Base-by-base conservation (phyloP, 1,140 invertebrate genomes). In the Saccostrea glomerata region DNA sequence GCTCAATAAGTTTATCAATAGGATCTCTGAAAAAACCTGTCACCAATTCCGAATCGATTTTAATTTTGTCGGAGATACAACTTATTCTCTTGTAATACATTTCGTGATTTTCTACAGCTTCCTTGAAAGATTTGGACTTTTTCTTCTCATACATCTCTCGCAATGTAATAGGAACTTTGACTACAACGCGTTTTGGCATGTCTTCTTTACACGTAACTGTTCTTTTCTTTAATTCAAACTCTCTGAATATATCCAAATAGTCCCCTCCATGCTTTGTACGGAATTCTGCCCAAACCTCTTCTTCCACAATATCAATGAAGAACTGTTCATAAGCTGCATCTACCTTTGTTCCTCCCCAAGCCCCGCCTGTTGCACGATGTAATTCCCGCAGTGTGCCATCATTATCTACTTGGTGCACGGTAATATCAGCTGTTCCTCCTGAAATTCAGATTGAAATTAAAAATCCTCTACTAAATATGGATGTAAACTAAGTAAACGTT, bases 381-480 rank as follows among this genome's bases (percentile, higher is more conserved):
- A 92, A 56, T 77, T 92, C 90, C 25, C 85, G 86, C 30, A 92
- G 47, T n/a, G 83, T 85, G 4, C 87, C 88, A 40, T 85, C 30
- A n/a, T 87, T 82, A 23, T 83, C 47, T 3, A 92, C 89, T 60
- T 92, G 84, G 82, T 92, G 91, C 4, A 91, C 87, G 66, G 90
- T 92, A 3, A 91, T 90, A 40, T 91, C 89, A 54, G 89, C 91
- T 56, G 90, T 92, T 0, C 90, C 91, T 56, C 90, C 91, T 91
- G n/a, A n/a, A 88, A 77, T 36, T 25, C 58, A 25, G 58, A 87
- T 20, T 77, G 23, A 12, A 36, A 77, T 77, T 36, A n/a, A 23
- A 36, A 23, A 30, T 40, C 4, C 20, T 15, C 5, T 63, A 17
- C 60, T 5, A 82, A 82, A 47, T 82, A 5, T 30, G 0, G 7